Evolutionary conservation across 1,140 invertebrate species (phyloP).

Genomic region (Subanguina moxae): DNA sequence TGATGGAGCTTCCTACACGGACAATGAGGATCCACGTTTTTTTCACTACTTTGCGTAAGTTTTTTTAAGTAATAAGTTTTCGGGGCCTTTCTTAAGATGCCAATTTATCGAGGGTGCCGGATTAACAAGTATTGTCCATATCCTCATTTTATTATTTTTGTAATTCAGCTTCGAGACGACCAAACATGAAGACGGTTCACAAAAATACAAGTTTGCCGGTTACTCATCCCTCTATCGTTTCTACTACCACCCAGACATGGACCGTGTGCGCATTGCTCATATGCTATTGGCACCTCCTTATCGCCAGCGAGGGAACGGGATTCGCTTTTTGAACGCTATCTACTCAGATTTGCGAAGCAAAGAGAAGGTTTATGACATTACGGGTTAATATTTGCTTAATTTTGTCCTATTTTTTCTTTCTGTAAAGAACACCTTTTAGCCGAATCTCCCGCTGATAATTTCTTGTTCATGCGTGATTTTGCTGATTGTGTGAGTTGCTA

Average conservation of each 20-base stretch:
- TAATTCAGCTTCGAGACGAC: too few relatives aligned
- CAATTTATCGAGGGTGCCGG: too few relatives aligned
- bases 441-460: conserved; percentile 84
- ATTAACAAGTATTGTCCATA: too few relatives aligned
- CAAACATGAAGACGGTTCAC: not conserved
- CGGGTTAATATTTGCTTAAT: too few relatives aligned
- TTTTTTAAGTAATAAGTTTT: conserved; percentile 8
- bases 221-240: conserved; percentile 89
- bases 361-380: conserved; percentile 77
- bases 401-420: not conserved
- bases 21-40: conserved; percentile 86
- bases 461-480: conserved; percentile 80
- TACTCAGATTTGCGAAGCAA: conserved; percentile 72
- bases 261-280: conserved; percentile 74
- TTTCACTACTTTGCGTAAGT: conserved; percentile 82
- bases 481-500: conserved; percentile 76
- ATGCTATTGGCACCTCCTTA: conserved; percentile 50
- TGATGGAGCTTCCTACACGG: conserved; percentile 75
- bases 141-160: too few relatives aligned
- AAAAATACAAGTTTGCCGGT: conserved; percentile 73
- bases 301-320: conserved; percentile 70
- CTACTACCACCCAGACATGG: conserved; percentile 82
- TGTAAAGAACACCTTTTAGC: conserved; percentile 63
- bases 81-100: conserved; percentile 21
- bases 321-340: conserved; percentile 72